Evolutionary conservation across 2,888 invertebrate genomes (phyloP).

Genomic region (Hetaerina titia): DNA sequence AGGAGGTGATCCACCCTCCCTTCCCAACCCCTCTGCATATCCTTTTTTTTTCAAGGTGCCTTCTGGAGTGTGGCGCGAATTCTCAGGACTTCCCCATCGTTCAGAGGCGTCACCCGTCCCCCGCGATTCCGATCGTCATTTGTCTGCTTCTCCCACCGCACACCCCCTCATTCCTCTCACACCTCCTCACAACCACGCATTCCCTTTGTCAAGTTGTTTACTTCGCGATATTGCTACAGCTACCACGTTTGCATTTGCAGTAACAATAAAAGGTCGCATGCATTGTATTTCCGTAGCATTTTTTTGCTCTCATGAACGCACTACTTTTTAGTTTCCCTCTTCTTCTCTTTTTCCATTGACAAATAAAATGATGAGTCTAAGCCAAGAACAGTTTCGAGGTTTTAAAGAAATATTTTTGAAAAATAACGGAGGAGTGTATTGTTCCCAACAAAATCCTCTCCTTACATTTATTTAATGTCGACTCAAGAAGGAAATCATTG

Average conservation of each 20-base stretch:
- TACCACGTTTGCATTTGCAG: background rate
- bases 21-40: background rate
- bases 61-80: background rate
- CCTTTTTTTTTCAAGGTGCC: background rate
- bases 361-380: too few species aligned
- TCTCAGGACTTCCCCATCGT: slow-evolving; percentile 7
- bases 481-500: too few species aligned
- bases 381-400: too few species aligned
- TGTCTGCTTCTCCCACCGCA: background rate
- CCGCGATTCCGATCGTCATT: background rate
- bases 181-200: background rate
- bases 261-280: background rate
- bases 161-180: background rate
- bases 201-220: background rate
- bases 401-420: too few species aligned
- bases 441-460: too few species aligned
- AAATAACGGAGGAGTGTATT: too few species aligned
- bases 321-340: too few species aligned
- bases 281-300: too few species aligned
- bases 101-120: slow-evolving; percentile 10
- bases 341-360: too few species aligned
- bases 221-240: background rate
- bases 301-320: too few species aligned
- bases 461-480: too few species aligned
- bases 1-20: background rate